These are phyloP conservation scores for Masnerella sp. DNA, from an alignment of 2,888 invertebrate species.

Conservation along the genomic window DNA sequence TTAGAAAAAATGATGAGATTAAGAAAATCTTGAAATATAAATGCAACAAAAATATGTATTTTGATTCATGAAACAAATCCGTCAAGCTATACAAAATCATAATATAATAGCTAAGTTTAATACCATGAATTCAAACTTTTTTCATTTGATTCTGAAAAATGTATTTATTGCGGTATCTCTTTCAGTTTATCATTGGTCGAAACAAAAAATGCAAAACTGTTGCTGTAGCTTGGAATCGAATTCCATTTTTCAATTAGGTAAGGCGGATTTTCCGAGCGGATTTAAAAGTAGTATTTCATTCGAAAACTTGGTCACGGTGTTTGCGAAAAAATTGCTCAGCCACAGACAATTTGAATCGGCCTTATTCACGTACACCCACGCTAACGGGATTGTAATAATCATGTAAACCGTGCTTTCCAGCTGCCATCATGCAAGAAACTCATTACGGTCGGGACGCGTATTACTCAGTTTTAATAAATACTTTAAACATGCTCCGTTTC, in stretches of 20 bases:
- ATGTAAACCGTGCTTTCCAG: constrained; percentile 22
- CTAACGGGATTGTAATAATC: constrained; percentile 29
- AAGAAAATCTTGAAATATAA: too few species aligned
- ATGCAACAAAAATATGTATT: too few species aligned
- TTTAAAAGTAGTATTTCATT: constrained; percentile 52
- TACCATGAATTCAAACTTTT: too few species aligned
- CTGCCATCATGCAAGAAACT: constrained; percentile 36
- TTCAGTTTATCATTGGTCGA: too few species aligned
- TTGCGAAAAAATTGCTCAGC: constrained; percentile 6
- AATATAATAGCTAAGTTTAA: too few species aligned
- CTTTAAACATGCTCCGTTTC: constrained; percentile 14
- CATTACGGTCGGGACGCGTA: constrained; percentile 24
- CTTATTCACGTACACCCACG: constrained; percentile 15
- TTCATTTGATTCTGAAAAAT: too few species aligned
- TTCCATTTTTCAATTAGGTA: constrained; percentile 27
- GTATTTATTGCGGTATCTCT: too few species aligned
- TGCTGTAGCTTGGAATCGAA: too few species aligned
- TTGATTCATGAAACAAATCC: too few species aligned
- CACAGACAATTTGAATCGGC: constrained; percentile 22
- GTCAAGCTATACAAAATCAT: too few species aligned
- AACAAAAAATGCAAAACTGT: too few species aligned
- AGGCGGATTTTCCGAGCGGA: constrained; percentile 18
- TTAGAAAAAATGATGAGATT: too few species aligned
- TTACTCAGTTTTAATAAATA: constrained; percentile 23
- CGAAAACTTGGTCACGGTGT: constrained; percentile 14